These are phyloP conservation scores for Enteromius radiatus DNA, from an alignment of 2,797 vertebrate genomes.

Conservation along the genomic window DNA sequence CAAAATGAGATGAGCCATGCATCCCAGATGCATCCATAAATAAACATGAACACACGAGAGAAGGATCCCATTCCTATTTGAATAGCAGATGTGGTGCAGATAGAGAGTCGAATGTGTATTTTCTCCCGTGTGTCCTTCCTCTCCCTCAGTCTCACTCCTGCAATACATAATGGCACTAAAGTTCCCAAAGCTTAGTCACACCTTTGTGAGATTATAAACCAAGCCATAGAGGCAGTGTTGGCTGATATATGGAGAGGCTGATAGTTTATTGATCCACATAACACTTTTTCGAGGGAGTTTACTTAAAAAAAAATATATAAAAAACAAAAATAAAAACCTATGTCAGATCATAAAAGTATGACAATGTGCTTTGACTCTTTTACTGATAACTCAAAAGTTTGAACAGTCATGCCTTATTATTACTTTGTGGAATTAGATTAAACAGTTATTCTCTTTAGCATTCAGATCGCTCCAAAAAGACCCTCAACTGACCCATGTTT, in stretches of 20 bases:
- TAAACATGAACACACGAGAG: conserved; percentile 72
- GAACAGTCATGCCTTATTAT: background rate
- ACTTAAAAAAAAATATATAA: background rate
- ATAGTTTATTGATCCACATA: conserved; percentile 47
- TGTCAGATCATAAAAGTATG: background rate
- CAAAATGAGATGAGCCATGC: conserved; percentile 70
- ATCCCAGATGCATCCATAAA: conserved; percentile 70
- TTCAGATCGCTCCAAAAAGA: background rate
- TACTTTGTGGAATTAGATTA: background rate
- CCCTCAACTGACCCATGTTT: background rate
- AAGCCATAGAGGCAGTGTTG: conserved; percentile 25
- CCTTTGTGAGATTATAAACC: conserved; percentile 43
- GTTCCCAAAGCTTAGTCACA: conserved; percentile 27
- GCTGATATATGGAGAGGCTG: conserved; percentile 35
- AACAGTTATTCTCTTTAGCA: background rate
- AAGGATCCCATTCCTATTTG: conserved; percentile 65
- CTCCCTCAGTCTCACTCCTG: conserved; percentile 24
- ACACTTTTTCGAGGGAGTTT: conserved; percentile 30
- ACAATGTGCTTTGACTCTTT: background rate
- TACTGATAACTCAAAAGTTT: background rate
- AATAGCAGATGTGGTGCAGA: conserved; percentile 65
- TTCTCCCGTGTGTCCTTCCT: background rate
- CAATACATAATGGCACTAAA: conserved; percentile 29
- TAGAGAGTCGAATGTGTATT: conserved; percentile 48
- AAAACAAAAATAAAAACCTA: conserved; percentile 30